Conservation (phyloP, 1,140 invertebrate species). For the Drosophila leontia region DNA sequence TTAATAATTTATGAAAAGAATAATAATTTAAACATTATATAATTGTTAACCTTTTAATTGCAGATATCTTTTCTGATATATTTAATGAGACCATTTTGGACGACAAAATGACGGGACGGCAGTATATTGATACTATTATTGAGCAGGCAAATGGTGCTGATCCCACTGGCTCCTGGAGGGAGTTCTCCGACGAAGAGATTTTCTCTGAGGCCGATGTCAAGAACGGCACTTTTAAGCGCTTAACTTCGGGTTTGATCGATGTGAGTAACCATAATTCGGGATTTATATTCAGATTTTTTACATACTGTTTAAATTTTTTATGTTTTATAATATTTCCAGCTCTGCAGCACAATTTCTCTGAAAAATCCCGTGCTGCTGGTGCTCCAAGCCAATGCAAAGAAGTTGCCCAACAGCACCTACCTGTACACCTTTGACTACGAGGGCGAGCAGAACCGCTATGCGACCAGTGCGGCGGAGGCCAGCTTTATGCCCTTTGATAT, state of each 20-base stretch:
- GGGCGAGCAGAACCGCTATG: conserved; percentile 76
- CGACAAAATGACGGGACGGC: conserved; percentile 56
- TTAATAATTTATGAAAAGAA: too few relatives aligned
- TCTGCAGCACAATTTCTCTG: conserved; percentile 76
- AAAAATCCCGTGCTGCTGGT: conserved; percentile 81
- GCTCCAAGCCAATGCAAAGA: conserved; percentile 79
- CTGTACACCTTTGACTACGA: conserved; percentile 81
- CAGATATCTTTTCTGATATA: conserved; percentile 75
- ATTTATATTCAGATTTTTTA: background rate
- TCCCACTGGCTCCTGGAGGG: conserved; percentile 72
- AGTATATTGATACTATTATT: conserved; percentile 77
- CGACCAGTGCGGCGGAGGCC: conserved; percentile 47
- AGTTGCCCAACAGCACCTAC: conserved; percentile 75
- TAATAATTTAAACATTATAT: background rate
- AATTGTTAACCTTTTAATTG: background rate
- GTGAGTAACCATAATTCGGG: conserved; percentile 34
- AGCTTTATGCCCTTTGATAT: conserved; percentile 75
- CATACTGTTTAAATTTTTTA: background rate
- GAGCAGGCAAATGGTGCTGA: conserved; percentile 77
- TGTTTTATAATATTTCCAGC: conserved; percentile 34
- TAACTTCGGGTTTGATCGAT: conserved; percentile 78
- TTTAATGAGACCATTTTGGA: conserved; percentile 77
- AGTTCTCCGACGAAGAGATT: conserved; percentile 75
- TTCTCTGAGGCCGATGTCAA: conserved; percentile 63
- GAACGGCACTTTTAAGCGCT: conserved; percentile 68